phyloP scores from a whole-genome alignment of 2,888 invertebrate species.

The Acrocyrtus sp. region DNA sequence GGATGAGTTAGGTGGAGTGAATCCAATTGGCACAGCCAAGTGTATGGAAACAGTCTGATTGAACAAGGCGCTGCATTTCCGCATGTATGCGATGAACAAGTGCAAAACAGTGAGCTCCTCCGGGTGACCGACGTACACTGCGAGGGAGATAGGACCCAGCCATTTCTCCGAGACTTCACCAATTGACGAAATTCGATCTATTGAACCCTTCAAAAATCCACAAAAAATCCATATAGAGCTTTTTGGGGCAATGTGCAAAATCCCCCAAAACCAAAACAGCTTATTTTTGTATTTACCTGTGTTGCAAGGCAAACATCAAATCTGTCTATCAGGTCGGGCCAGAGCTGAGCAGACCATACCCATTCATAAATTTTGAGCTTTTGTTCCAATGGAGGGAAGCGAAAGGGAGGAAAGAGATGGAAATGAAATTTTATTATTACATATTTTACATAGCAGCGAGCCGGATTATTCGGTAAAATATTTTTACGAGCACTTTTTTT shows the following conservation, averaged over 20 bases:
- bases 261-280: too few relatives aligned
- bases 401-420: background rate
- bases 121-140: slow-evolving; percentile 74
- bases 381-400: background rate
- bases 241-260: slow-evolving; percentile 1
- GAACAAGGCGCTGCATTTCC: slow-evolving; percentile 78
- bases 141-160: slow-evolving; percentile 86
- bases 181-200: slow-evolving; percentile 82
- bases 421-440: background rate
- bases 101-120: slow-evolving; percentile 78
- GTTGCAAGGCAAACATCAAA: slow-evolving; percentile 63
- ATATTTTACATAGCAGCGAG: background rate
- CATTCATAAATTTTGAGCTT: slow-evolving; percentile 63
- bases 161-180: slow-evolving; percentile 83
- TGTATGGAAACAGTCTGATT: slow-evolving; percentile 81
- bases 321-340: slow-evolving; percentile 61
- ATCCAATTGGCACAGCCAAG: slow-evolving; percentile 73
- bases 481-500: too few relatives aligned
- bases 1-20: slow-evolving; percentile 33
- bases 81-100: slow-evolving; percentile 79
- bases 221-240: background rate
- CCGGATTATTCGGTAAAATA: too few relatives aligned
- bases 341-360: slow-evolving; percentile 60
- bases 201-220: slow-evolving; percentile 74
- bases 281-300: slow-evolving; percentile 50